These are phyloP conservation scores for Limnephilus marmoratus DNA, from an alignment of 2,888 invertebrate species.

Conservation along the genomic window DNA sequence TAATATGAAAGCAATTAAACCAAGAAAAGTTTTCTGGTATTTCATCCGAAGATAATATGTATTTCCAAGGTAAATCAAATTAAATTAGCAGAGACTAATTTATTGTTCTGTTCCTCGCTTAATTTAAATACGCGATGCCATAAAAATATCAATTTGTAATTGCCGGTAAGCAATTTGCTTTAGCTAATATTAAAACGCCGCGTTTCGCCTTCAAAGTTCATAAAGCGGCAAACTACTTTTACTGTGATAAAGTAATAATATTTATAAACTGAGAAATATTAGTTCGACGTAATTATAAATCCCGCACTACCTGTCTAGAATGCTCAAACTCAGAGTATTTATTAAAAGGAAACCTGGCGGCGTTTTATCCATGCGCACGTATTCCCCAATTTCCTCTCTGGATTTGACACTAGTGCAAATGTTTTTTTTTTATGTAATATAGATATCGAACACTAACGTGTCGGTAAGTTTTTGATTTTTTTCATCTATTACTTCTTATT, in stretches of 20 bases:
- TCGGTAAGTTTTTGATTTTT: no score
- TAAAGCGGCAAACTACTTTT: neutral
- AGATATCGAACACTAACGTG: no score
- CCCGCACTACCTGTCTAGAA: neutral
- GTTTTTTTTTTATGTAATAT: no score
- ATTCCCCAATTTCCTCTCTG: no score
- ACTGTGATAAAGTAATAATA: neutral
- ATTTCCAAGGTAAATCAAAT: neutral
- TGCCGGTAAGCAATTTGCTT: neutral
- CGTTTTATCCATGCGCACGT: no score
- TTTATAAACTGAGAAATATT: neutral
- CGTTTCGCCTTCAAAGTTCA: neutral
- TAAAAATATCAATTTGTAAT: neutral
- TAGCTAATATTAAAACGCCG: neutral
- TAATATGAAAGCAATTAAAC: neutral
- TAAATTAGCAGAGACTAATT: neutral
- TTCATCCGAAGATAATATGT: neutral
- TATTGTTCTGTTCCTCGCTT: slow-evolving; percentile 14
- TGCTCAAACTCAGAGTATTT: no score
- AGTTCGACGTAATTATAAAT: neutral
- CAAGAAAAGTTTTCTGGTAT: neutral
- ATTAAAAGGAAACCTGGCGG: no score
- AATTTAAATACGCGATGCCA: neutral
- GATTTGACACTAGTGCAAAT: no score
- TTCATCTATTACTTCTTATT: no score